Evolutionary conservation across 2,888 invertebrate species (phyloP).

Genomic region (Antheraea assamensis): DNA sequence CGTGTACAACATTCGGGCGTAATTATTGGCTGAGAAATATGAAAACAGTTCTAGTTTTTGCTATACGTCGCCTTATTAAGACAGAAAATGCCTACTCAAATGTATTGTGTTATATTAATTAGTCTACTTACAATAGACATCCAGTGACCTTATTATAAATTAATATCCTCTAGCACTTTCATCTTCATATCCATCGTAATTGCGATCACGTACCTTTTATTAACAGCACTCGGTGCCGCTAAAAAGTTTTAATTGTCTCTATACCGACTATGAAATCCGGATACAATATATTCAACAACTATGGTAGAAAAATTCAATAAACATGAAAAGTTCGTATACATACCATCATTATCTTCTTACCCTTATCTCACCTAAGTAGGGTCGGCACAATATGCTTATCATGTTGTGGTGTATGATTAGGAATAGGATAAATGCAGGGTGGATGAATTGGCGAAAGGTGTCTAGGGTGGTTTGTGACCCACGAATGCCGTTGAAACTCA

Average conservation of each 20-base stretch:
- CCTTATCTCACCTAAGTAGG: too few species aligned
- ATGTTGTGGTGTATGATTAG: too few species aligned
- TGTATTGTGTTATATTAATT: neutral
- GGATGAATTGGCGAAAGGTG: too few species aligned
- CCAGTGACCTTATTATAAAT: conserved; percentile 7
- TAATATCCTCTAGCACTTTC: conserved; percentile 18
- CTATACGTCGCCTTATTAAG: neutral
- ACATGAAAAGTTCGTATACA: too few species aligned
- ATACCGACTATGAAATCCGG: conserved; percentile 15
- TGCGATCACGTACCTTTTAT: conserved; percentile 19
- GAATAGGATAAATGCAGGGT: too few species aligned
- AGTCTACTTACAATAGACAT: neutral
- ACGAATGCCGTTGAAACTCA: too few species aligned
- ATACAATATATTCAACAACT: neutral
- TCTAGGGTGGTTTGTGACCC: too few species aligned
- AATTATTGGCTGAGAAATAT: neutral
- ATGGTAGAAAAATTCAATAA: neutral
- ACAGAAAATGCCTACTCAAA: neutral
- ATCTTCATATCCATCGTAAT: conserved; percentile 12
- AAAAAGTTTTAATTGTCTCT: neutral
- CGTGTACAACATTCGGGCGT: neutral
- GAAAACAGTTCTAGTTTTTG: neutral
- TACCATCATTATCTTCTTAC: too few species aligned
- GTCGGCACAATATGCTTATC: too few species aligned
- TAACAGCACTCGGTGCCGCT: conserved; percentile 11